phyloP scores from a whole-genome alignment of 2,797 vertebrate species.

The Muraenolepis orangiensis region DNA sequence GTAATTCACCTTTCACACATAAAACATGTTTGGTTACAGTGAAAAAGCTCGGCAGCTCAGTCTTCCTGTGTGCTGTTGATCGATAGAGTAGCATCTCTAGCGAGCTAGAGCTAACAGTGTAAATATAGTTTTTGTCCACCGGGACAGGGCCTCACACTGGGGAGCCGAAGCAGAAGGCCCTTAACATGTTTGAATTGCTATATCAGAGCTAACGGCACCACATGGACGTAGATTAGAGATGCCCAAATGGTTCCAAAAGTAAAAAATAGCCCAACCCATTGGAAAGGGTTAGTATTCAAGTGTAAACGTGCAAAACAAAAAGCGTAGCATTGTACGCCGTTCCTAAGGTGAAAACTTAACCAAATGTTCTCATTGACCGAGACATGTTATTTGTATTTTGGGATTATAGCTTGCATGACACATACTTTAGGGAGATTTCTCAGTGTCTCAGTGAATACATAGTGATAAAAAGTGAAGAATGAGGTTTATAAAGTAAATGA shows the following conservation, averaged over 20 bases:
- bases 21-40: background rate
- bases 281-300: conserved; percentile 10
- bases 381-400: background rate
- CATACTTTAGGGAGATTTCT: too few relatives aligned
- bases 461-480: too few relatives aligned
- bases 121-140: background rate
- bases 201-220: conserved; percentile 40
- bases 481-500: too few relatives aligned
- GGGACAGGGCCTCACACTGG: too few relatives aligned
- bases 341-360: background rate
- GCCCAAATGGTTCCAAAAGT: conserved; percentile 30
- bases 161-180: background rate
- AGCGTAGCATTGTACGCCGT: background rate
- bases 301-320: background rate
- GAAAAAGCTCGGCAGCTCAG: background rate
- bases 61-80: background rate
- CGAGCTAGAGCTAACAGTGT: background rate
- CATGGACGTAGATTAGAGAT: conserved; percentile 6
- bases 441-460: too few relatives aligned
- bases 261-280: conserved; percentile 52
- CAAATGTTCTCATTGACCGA: background rate
- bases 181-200: conserved; percentile 29
- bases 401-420: too few relatives aligned
- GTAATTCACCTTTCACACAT: background rate
- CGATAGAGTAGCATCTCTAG: background rate